A percentile compares a stretch with the other conserved stretches of the same genome.
These are phyloP conservation scores for Pelobates fuscus DNA, from an alignment of 2,113 vertebrate genomes.

Conservation along the genomic window DNA sequence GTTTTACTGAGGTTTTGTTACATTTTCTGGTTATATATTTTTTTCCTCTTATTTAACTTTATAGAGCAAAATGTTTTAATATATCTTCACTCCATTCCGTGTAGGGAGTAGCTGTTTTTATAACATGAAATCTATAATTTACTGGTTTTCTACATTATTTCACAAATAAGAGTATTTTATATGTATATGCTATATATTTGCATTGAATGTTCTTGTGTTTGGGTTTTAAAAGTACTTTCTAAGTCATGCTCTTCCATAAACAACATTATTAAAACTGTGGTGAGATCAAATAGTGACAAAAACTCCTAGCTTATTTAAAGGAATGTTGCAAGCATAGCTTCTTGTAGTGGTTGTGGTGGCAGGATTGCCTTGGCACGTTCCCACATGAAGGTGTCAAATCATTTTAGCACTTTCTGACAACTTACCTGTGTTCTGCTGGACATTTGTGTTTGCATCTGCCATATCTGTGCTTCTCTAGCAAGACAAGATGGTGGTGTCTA, in stretches of 20 bases:
- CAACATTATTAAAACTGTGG: neutral
- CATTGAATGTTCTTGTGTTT: conserved; percentile 9
- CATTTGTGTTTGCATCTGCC: too few relatives aligned
- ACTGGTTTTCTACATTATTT: conserved; percentile 34
- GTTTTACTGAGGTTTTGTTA: conserved; percentile 60
- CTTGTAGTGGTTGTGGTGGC: too few relatives aligned
- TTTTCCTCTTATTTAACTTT: conserved; percentile 65
- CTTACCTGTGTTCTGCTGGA: too few relatives aligned
- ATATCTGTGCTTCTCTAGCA: too few relatives aligned
- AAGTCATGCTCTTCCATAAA: neutral
- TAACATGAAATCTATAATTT: conserved; percentile 60
- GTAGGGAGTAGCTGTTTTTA: conserved; percentile 64
- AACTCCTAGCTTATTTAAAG: too few relatives aligned
- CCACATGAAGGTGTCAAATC: too few relatives aligned
- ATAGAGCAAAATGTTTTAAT: conserved; percentile 42
- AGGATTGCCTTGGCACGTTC: too few relatives aligned
- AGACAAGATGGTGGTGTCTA: too few relatives aligned
- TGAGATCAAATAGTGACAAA: too few relatives aligned
- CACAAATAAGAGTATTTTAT: conserved; percentile 43
- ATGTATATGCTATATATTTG: conserved; percentile 39
- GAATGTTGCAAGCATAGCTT: too few relatives aligned
- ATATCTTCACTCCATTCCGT: conserved; percentile 87
- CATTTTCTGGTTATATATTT: conserved; percentile 67
- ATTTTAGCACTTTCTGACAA: too few relatives aligned
- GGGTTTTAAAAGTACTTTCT: neutral